These are phyloP conservation scores for Cyprinodon diabolis DNA, from an alignment of 2,797 vertebrate genomes.

Conservation along the genomic window DNA sequence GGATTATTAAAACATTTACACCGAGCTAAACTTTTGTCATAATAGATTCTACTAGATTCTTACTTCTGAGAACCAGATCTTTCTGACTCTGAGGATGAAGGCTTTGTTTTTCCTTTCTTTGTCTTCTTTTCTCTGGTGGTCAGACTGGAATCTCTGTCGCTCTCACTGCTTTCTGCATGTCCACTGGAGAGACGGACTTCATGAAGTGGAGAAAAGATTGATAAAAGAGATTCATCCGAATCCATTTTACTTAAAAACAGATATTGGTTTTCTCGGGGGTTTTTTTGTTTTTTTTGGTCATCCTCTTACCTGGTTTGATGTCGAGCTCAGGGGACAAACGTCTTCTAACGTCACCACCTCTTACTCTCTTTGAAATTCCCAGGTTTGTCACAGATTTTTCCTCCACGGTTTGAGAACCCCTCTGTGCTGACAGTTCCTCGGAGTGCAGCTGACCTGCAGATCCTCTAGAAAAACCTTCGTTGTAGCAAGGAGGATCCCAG, in stretches of 20 bases:
- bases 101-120: constrained; percentile 38
- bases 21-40: background rate
- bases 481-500: constrained; percentile 14
- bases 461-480: constrained; percentile 21
- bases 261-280: background rate
- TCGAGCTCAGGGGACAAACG: constrained; percentile 67
- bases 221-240: background rate
- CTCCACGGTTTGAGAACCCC: background rate
- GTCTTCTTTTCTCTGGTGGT: constrained; percentile 38
- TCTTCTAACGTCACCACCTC: constrained; percentile 9
- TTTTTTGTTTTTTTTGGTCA: background rate
- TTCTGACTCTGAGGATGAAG: constrained; percentile 29
- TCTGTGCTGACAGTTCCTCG: constrained; percentile 30
- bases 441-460: constrained; percentile 28
- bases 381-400: constrained; percentile 11
- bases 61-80: constrained; percentile 51
- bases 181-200: constrained; percentile 69
- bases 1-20: background rate
- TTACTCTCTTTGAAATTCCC: constrained; percentile 20
- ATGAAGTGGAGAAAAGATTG: background rate
- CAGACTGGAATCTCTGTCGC: constrained; percentile 44
- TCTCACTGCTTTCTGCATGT: constrained; percentile 58
- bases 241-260: background rate
- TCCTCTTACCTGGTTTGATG: constrained; percentile 72
- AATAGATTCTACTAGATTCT: constrained; percentile 1